Conservation (phyloP, 2,797 vertebrate species). For the Ctenopoma kingsleyae region DNA sequence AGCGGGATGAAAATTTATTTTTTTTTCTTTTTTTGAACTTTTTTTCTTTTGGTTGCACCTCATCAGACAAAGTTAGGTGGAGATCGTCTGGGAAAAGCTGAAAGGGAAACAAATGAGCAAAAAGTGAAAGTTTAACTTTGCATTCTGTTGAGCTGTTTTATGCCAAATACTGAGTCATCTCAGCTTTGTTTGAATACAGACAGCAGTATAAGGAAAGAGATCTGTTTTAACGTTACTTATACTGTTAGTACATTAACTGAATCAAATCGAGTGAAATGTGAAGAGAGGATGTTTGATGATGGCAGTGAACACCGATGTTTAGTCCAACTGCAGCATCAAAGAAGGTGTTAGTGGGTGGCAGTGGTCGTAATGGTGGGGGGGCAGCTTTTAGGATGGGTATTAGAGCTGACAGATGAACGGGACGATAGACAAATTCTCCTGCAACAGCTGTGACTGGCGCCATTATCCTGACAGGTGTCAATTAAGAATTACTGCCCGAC, state of each 20-base stretch:
- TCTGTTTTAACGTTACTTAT: not conserved
- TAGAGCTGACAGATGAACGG: conserved; percentile 98
- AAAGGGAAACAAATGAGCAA: conserved; percentile 36
- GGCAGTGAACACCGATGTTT: conserved; percentile 13
- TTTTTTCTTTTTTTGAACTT: not conserved
- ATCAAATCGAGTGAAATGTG: not conserved
- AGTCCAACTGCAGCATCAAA: conserved; percentile 37
- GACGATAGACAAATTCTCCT: conserved; percentile 94
- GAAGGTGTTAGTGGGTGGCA: conserved; percentile 26
- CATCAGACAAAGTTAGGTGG: conserved; percentile 45
- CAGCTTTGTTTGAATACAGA: conserved; percentile 12
- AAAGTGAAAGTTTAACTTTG: conserved; percentile 18
- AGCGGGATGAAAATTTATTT: conserved; percentile 19
- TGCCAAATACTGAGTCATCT: conserved; percentile 30
- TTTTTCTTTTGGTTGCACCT: conserved; percentile 28
- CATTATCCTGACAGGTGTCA: conserved; percentile 99
- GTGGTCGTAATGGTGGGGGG: conserved; percentile 54
- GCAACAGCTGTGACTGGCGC: conserved; percentile 96
- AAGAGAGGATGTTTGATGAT: not conserved
- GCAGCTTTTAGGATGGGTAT: conserved; percentile 93
- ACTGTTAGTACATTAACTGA: not conserved
- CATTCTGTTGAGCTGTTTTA: conserved; percentile 17
- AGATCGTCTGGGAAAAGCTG: conserved; percentile 35
- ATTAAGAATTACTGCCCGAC: conserved; percentile 99
- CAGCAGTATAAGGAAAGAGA: not conserved